Base-by-base conservation (phyloP, 2,888 invertebrate species). In the Cacoxenus indagator region DNA sequence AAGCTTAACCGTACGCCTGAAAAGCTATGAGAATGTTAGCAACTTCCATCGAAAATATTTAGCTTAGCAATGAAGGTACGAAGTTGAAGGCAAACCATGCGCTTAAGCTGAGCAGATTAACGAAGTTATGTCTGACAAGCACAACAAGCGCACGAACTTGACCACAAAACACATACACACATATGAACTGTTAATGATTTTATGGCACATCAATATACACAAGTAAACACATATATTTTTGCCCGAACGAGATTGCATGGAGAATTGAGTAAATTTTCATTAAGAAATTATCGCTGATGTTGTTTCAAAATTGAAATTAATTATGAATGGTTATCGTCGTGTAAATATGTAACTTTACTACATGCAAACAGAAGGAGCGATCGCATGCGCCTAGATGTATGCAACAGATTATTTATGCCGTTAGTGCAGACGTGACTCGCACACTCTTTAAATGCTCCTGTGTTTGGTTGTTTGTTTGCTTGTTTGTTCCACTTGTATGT, bases 331-430 rank as follows among this genome's bases (percentile, higher is more conserved):
- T 62, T 45, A 29, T 17, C 31, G 59, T 31, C 31, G 59, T 19
- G 19, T 19, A 45, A 43, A 62, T 14, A 26, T 5, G 45, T 26
- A 26, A 62, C 29, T 27, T n/a, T 57, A n/a, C n/a, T 48, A 17
- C 17, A 19, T 48, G 48, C 17, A 17, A 1, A 17, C 6, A 1
- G n/a, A 19, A 17, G 29, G 22, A 37, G 29, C 4, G 9, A 26
- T 22, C n/a, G 43, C 43, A 29, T 61, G 14, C n/a, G 57, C 66
- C 48, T 48, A 29, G 26, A 62, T 62, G 61, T 68, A 65, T 77
- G 77, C 84, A 81, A 80, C 79, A 77, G 83, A 83, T 81, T 83
- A 81, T 83, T 81, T 77, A 81, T 81, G 84, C 75, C 65, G 70
- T 76, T 66, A 70, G 76, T 78, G 77, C 65, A 45, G 55, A 24